These are phyloP conservation scores for Melanocharis versteri DNA, from an alignment of 2,113 vertebrate genomes.

Conservation along the genomic window DNA sequence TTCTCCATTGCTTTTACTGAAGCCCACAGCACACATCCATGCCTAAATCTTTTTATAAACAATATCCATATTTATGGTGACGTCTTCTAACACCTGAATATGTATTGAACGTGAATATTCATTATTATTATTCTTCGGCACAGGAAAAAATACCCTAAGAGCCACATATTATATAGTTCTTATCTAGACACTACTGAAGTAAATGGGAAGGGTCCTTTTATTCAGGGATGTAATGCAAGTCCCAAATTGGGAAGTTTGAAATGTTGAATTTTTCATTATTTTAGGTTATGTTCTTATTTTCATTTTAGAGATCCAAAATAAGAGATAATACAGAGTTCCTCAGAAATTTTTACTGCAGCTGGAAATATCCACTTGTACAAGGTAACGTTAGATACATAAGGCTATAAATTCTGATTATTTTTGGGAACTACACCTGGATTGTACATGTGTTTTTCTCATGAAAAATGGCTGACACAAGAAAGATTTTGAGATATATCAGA, in stretches of 20 bases:
- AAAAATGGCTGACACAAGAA: background rate
- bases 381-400: background rate
- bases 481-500: slow-evolving; percentile 4
- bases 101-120: background rate
- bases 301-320: slow-evolving; percentile 22
- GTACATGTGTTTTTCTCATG: background rate
- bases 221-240: background rate
- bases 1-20: background rate
- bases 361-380: background rate
- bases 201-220: background rate
- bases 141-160: background rate
- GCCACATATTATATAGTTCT: background rate
- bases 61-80: background rate
- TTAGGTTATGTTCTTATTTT: background rate
- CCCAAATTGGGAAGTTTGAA: background rate
- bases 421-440: background rate
- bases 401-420: background rate
- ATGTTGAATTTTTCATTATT: background rate
- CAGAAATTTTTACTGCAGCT: background rate
- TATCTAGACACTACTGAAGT: background rate
- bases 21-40: background rate
- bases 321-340: background rate
- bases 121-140: background rate
- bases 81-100: background rate
- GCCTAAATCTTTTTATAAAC: background rate